Evolutionary conservation across 2,113 vertebrate species (phyloP).

Genomic region (Gavialis gangeticus): DNA sequence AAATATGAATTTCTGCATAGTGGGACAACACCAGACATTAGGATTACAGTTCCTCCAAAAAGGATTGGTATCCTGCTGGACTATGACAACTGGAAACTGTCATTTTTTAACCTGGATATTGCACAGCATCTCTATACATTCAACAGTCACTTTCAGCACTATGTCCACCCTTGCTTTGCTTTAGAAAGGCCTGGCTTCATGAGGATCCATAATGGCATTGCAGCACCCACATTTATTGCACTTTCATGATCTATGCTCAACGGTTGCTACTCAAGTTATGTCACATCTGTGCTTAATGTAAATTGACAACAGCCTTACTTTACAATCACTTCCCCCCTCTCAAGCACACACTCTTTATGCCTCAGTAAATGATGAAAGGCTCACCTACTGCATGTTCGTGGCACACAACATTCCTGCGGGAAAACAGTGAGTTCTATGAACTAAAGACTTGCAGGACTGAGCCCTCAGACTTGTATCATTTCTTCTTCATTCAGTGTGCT

Average conservation of each 20-base stretch:
- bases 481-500: neutral
- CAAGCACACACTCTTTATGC: neutral
- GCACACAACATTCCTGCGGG: neutral
- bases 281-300: neutral
- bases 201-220: slow-evolving; percentile 82
- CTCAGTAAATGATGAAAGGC: neutral
- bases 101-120: slow-evolving; percentile 90
- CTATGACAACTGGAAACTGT: slow-evolving; percentile 84
- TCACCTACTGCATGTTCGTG: neutral
- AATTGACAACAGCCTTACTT: neutral
- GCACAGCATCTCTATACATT: slow-evolving; percentile 92
- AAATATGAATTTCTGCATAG: slow-evolving; percentile 92
- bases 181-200: slow-evolving; percentile 89
- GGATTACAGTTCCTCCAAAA: slow-evolving; percentile 75
- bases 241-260: slow-evolving; percentile 16
- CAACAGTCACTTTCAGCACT: slow-evolving; percentile 80
- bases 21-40: slow-evolving; percentile 83
- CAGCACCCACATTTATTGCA: slow-evolving; percentile 71
- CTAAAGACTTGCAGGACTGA: neutral
- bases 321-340: neutral
- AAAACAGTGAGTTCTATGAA: neutral
- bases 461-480: neutral
- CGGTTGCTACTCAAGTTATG: neutral
- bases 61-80: slow-evolving; percentile 89
- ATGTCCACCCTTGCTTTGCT: slow-evolving; percentile 92